Evolutionary conservation across 1,140 invertebrate species (phyloP), one percentile per base, ranked within the genome.

Genomic region (Drosophila subobscura): DNA sequence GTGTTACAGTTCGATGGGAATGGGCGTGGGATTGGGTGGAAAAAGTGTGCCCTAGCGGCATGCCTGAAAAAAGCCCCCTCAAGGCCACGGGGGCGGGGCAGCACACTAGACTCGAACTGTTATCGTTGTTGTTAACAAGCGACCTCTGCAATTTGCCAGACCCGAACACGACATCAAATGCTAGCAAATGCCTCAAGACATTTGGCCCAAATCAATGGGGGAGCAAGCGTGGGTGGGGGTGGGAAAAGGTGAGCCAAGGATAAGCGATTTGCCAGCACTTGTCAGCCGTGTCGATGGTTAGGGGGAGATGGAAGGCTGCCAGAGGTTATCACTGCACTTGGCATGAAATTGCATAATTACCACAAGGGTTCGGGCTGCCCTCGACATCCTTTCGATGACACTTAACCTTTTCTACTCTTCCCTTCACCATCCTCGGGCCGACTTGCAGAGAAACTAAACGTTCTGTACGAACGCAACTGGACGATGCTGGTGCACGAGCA

Each of bases 391-490:
- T 37, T 58, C 41, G 47, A 56, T 60, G 41, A 27, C 56, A 61
- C 37, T 59, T 83, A 73, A 76, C 56, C 46, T 57, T 44, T 49
- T 52, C 46, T 49, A 61, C 20, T 58, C 5, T 12, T 60, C 10
- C 20, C 49, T 0, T 14, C 14, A 20, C 25, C 25, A 27, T 27
- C 5, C 37, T 55, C 25, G 20, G 7, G 12, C 10, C 6, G 22
- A 23, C 16, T 76, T 79, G 65, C 93, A 96, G 95, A 96, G 90
- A 93, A 95, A 74, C 92, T 96, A 14, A 96, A 96, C 90, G 95
- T 97, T n/a, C 92, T 97, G 4, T 96, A 97, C 91, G 94, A 96
- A 80, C 92, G 94, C 37, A 96, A 97, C 85, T 97, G 97, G 96
- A 96, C 96, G 0, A 92, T 93, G 37, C 90, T 95, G 67, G 96